Evolutionary conservation across 2,113 vertebrate species (phyloP).

Genomic region (Onychostruthus taczanowskii): DNA sequence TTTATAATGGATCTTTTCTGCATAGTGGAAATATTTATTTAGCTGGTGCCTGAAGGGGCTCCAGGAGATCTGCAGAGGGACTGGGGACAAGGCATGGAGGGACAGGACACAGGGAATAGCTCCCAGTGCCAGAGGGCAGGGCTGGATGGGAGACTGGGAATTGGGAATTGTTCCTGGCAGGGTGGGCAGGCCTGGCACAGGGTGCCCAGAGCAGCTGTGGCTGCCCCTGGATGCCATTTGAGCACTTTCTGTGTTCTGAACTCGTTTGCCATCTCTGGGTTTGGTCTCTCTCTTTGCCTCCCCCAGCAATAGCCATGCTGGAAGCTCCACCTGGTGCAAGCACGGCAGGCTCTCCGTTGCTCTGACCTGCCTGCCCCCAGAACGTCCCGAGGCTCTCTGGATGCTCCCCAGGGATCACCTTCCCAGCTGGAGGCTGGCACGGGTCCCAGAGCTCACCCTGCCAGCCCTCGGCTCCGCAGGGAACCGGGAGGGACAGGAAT

Average conservation of each 20-base stretch:
- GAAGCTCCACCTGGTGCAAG: not conserved
- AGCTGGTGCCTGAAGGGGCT: not conserved
- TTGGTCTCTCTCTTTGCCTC: not conserved
- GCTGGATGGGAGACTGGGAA: too few relatives aligned
- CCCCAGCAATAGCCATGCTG: not conserved
- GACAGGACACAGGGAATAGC: not conserved
- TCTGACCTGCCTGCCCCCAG: not conserved
- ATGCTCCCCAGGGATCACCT: not conserved
- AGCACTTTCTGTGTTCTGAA: not conserved
- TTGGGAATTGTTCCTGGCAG: too few relatives aligned
- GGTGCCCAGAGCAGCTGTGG: not conserved
- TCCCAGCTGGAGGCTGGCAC: not conserved
- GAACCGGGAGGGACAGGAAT: not conserved
- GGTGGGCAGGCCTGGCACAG: too few relatives aligned
- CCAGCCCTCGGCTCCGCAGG: not conserved
- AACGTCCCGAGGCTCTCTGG: not conserved
- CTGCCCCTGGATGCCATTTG: not conserved
- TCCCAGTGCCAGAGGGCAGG: not conserved
- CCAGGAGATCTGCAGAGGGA: not conserved
- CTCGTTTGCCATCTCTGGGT: not conserved
- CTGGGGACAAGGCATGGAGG: accelerated
- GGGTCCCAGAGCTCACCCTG: not conserved
- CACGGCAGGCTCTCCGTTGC: not conserved
- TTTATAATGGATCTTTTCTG: not conserved
- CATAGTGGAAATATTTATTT: not conserved